Evolutionary conservation across 2,113 vertebrate species (phyloP).

Genomic region (Amphiprion ocellaris): DNA sequence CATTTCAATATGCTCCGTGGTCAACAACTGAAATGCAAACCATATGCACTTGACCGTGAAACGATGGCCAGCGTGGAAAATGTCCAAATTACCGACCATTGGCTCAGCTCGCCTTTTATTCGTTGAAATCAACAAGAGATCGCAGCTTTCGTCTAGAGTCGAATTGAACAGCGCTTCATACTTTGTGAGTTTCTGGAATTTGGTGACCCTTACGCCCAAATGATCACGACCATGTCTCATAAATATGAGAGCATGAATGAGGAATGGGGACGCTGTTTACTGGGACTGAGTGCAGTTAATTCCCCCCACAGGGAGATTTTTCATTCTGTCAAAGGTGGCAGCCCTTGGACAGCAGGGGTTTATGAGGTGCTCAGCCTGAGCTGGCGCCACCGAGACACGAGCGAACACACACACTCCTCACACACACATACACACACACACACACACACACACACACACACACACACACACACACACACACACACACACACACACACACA

Average conservation of each 20-base stretch:
- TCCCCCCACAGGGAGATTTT: slow-evolving; percentile 50
- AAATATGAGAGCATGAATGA: slow-evolving; percentile 46
- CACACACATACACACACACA: slow-evolving; percentile 36
- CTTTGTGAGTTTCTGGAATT: neutral
- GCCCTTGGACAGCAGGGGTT: slow-evolving; percentile 78
- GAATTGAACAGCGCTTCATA: neutral
- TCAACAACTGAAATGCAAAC: slow-evolving; percentile 24
- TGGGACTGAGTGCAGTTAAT: slow-evolving; percentile 64
- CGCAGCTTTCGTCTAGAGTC: slow-evolving; percentile 6
- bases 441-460: slow-evolving; percentile 44
- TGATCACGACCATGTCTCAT: slow-evolving; percentile 22
- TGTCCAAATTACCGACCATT: slow-evolving; percentile 10
- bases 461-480: slow-evolving; percentile 48
- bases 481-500: slow-evolving; percentile 31
- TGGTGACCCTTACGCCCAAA: neutral
- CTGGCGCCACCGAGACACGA: slow-evolving; percentile 84
- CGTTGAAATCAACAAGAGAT: slow-evolving; percentile 3
- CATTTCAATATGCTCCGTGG: slow-evolving; percentile 15
- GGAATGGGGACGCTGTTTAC: slow-evolving; percentile 73
- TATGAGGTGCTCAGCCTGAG: slow-evolving; percentile 83
- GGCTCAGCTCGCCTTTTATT: neutral
- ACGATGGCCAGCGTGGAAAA: neutral
- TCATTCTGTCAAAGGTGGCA: slow-evolving; percentile 80
- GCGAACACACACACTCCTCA: slow-evolving; percentile 30
- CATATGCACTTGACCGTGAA: slow-evolving; percentile 16